Evolutionary conservation across 2,888 invertebrate species (phyloP).

Genomic region (Isotomurus palustris): DNA sequence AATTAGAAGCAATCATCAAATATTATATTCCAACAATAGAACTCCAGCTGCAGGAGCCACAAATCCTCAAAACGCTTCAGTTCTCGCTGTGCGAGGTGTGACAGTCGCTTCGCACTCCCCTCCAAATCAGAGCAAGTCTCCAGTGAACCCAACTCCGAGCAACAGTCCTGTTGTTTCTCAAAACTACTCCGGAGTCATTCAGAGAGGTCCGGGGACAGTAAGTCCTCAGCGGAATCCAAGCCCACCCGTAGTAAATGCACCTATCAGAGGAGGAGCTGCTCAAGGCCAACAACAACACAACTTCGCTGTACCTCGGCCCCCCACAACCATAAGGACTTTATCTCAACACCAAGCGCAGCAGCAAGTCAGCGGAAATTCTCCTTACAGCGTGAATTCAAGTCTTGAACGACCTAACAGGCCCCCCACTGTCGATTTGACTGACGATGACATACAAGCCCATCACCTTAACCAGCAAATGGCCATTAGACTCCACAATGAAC

Average conservation of each 20-base stretch:
- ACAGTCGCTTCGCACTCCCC: slow-evolving; percentile 43
- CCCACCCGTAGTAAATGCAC: slow-evolving; percentile 14
- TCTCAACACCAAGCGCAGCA: not conserved
- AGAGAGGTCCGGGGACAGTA: slow-evolving; percentile 5
- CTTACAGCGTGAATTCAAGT: slow-evolving; percentile 8
- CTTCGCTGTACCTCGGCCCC: slow-evolving; percentile 37
- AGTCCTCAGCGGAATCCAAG: slow-evolving; percentile 18
- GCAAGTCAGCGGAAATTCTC: not conserved
- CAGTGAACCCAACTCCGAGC: slow-evolving; percentile 6
- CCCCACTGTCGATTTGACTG: slow-evolving; percentile 40
- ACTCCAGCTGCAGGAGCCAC: slow-evolving; percentile 8
- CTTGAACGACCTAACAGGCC: slow-evolving; percentile 40
- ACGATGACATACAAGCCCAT: slow-evolving; percentile 23
- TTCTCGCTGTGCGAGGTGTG: slow-evolving; percentile 39
- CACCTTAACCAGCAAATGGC: not conserved
- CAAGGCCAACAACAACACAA: slow-evolving; percentile 11
- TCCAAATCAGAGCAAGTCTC: slow-evolving; percentile 12
- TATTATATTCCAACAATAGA: not conserved
- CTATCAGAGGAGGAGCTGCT: not conserved
- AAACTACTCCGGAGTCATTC: not conserved
- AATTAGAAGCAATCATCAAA: not conserved
- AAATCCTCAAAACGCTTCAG: slow-evolving; percentile 13
- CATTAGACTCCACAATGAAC: not conserved
- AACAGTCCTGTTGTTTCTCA: slow-evolving; percentile 20
- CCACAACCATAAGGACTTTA: not conserved